phyloP scores from a whole-genome alignment of 2,113 vertebrate genomes.

The Blennius ocellaris region DNA sequence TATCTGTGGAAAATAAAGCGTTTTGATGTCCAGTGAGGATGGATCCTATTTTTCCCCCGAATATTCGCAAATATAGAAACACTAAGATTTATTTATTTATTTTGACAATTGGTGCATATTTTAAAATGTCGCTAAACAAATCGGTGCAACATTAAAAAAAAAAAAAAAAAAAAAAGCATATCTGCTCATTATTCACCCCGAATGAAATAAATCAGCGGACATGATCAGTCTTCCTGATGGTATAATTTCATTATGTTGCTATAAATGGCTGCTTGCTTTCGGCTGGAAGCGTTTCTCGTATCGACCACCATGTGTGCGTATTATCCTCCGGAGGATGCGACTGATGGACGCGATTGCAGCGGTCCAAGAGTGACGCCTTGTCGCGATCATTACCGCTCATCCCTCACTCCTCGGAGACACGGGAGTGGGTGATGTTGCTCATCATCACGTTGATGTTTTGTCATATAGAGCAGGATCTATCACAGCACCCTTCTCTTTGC shows the following conservation, averaged over 20 bases:
- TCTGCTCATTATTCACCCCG: constrained; percentile 1
- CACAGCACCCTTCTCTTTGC: constrained; percentile 9
- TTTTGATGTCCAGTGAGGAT: constrained; percentile 4
- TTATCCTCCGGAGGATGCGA: constrained; percentile 60
- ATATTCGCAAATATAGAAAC: constrained; percentile 20
- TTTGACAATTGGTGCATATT: constrained; percentile 6
- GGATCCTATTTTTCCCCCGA: constrained; percentile 18
- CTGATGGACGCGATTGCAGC: constrained; percentile 71
- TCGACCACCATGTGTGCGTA: constrained; percentile 34
- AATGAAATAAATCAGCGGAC: background rate
- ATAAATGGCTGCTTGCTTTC: constrained; percentile 63
- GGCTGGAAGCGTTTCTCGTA: constrained; percentile 30
- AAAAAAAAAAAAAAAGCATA: background rate
- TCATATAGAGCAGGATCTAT: constrained; percentile 23
- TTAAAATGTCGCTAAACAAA: background rate
- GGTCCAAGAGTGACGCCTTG: constrained; percentile 69
- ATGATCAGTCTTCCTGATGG: constrained; percentile 33
- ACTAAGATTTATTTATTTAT: background rate
- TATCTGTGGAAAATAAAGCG: background rate
- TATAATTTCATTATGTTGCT: constrained; percentile 48
- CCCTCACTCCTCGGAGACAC: constrained; percentile 16
- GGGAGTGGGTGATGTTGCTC: constrained; percentile 19
- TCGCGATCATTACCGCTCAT: constrained; percentile 64
- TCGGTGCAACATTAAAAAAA: too few relatives aligned
- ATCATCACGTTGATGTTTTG: constrained; percentile 31